Conservation (phyloP, 2,888 invertebrate genomes). For the Charanyca ferruginea region DNA sequence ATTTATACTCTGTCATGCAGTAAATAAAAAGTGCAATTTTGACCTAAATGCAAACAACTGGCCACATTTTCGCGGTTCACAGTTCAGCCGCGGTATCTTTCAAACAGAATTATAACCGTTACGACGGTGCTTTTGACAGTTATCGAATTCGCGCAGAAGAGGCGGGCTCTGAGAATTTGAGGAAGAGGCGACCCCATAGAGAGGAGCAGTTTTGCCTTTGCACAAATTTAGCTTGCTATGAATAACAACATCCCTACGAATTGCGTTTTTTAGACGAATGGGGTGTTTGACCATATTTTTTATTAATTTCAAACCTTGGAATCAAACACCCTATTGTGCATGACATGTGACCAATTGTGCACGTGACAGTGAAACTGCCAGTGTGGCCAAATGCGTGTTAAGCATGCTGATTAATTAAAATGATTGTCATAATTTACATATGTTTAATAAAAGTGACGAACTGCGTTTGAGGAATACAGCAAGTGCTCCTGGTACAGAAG, state of each 20-base stretch:
- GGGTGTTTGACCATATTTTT: slow-evolving; percentile 1
- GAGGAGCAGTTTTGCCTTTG: not conserved
- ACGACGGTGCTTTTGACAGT: not conserved
- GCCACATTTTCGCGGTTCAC: slow-evolving; percentile 16
- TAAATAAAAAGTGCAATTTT: slow-evolving; percentile 35
- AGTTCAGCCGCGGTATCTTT: not conserved
- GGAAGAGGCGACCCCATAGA: not conserved
- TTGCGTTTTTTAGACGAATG: slow-evolving; percentile 1
- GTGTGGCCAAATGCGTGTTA: slow-evolving; percentile 38
- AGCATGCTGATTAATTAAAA: slow-evolving; percentile 28
- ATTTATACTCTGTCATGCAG: slow-evolving; percentile 30
- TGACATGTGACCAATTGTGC: slow-evolving; percentile 46
- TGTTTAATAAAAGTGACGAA: slow-evolving; percentile 38
- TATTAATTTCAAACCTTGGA: slow-evolving; percentile 1
- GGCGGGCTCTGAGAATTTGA: not conserved
- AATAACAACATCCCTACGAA: not conserved
- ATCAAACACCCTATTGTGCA: slow-evolving; percentile 2
- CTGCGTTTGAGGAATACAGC: slow-evolving; percentile 36
- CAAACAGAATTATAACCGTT: not conserved
- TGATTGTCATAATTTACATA: slow-evolving; percentile 20
- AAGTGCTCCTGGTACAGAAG: slow-evolving; percentile 31
- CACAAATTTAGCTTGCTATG: not conserved
- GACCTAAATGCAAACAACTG: slow-evolving; percentile 18
- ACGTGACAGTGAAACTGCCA: slow-evolving; percentile 24
- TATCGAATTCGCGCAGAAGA: not conserved